Conservation (phyloP, 53 echinoderm and acorn worm genomes). For the Holothuria leucospilota region DNA sequence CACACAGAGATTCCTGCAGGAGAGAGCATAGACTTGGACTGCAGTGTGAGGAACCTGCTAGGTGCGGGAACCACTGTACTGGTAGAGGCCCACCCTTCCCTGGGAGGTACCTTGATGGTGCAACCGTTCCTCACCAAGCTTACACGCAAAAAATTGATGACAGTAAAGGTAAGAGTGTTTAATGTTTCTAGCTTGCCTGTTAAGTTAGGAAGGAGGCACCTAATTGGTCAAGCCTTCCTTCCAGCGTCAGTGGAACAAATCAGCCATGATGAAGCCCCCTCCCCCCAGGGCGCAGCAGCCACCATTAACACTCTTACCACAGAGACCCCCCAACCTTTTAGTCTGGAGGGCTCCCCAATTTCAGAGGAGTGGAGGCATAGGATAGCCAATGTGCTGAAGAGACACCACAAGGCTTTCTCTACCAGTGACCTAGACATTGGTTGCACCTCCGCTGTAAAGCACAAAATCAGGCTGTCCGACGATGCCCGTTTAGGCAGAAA, state of each 20-base stretch:
- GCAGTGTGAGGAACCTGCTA: slow-evolving; percentile 1
- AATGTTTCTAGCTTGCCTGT: too few relatives aligned
- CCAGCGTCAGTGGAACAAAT: neutral
- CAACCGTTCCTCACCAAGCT: too few relatives aligned
- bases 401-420: too few relatives aligned
- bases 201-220: too few relatives aligned
- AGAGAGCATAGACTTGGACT: neutral
- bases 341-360: slow-evolving; percentile 54
- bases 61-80: slow-evolving; percentile 24
- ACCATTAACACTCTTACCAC: neutral
- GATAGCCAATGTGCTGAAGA: slow-evolving; percentile 1
- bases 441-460: slow-evolving; percentile 35
- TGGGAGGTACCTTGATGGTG: too few relatives aligned
- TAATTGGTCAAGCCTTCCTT: too few relatives aligned
- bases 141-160: too few relatives aligned
- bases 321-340: neutral
- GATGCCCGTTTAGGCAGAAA: slow-evolving; percentile 58
- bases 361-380: slow-evolving; percentile 20
- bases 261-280: neutral
- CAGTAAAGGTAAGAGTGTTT: too few relatives aligned
- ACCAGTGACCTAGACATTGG: slow-evolving; percentile 56
- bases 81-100: slow-evolving; percentile 52
- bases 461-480: slow-evolving; percentile 59
- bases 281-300: neutral
- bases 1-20: too few relatives aligned